Evolutionary conservation across 2,113 vertebrate species (phyloP).

Genomic region (Ameiurus melas): DNA sequence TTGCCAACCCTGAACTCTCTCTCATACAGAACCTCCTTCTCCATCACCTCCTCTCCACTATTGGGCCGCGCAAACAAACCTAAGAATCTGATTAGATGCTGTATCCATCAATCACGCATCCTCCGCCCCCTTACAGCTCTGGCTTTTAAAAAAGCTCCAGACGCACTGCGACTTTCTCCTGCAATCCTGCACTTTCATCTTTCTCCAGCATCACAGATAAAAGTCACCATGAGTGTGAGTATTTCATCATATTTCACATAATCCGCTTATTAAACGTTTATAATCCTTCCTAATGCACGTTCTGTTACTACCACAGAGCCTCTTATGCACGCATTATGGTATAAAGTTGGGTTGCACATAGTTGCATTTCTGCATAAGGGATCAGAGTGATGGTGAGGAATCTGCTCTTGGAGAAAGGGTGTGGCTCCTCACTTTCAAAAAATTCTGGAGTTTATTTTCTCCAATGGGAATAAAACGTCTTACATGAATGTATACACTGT

Average conservation of each 20-base stretch:
- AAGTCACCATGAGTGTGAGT: slow-evolving; percentile 38
- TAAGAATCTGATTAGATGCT: slow-evolving; percentile 6
- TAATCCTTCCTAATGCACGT: background rate
- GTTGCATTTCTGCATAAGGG: background rate
- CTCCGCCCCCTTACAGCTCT: background rate
- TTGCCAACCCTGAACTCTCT: background rate
- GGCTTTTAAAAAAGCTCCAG: slow-evolving; percentile 4
- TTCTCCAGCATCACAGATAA: background rate
- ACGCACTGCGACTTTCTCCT: background rate
- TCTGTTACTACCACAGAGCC: background rate
- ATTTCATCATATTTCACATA: background rate
- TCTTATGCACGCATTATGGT: background rate
- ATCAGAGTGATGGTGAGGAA: background rate
- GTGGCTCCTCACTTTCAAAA: background rate
- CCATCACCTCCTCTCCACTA: background rate
- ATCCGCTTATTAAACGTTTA: background rate
- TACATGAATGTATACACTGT: too few relatives aligned
- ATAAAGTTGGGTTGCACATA: background rate
- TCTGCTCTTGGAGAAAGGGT: background rate
- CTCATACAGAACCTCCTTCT: background rate
- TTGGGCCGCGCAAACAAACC: background rate
- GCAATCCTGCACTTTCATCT: background rate
- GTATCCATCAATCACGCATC: background rate
- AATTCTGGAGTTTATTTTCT: background rate
- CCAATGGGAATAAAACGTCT: background rate